Percentiles rank a stretch among this genome's conserved stretches.
phyloP scores from a whole-genome alignment of 2,888 invertebrate species.

The Epirrhoe tristata region DNA sequence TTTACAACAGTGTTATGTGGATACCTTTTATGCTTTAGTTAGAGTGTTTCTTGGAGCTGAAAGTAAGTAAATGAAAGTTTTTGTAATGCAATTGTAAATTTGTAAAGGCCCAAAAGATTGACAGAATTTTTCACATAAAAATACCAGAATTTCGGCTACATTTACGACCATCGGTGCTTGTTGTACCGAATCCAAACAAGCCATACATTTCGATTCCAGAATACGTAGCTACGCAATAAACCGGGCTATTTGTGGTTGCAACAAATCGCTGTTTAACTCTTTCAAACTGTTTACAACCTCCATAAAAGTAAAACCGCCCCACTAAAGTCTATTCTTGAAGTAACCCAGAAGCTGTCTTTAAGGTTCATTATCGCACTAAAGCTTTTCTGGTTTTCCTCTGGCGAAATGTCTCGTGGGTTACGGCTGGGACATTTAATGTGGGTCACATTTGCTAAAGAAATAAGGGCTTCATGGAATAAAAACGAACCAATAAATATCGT shows the following conservation, averaged over 20 bases:
- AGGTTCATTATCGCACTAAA: constrained; percentile 32
- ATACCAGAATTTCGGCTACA: constrained; percentile 3
- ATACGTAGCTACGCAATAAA: constrained; percentile 54
- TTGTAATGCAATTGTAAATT: background rate
- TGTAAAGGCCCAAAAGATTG: too few relatives aligned
- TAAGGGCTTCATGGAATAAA: background rate
- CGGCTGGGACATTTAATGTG: too few relatives aligned
- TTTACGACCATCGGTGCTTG: constrained; percentile 1
- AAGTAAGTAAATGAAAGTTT: background rate
- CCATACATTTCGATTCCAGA: constrained; percentile 26
- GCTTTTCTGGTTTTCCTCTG: constrained; percentile 17
- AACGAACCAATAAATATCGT: background rate
- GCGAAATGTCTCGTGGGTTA: constrained; percentile 25
- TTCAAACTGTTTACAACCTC: constrained; percentile 68
- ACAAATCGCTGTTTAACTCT: constrained; percentile 74
- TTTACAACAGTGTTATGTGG: background rate
- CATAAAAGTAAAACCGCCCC: constrained; percentile 69
- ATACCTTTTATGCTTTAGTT: background rate
- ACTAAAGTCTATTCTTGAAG: constrained; percentile 65
- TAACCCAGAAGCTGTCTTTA: constrained; percentile 33
- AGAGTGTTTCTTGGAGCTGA: background rate
- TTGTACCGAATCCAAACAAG: constrained; percentile 21
- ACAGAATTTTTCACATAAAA: too few relatives aligned
- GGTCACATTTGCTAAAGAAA: too few relatives aligned
- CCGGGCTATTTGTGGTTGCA: constrained; percentile 68